Evolutionary conservation across 1,140 invertebrate genomes (phyloP), one percentile per base, ranked within the genome.

Genomic region (Drosophila tristis): DNA sequence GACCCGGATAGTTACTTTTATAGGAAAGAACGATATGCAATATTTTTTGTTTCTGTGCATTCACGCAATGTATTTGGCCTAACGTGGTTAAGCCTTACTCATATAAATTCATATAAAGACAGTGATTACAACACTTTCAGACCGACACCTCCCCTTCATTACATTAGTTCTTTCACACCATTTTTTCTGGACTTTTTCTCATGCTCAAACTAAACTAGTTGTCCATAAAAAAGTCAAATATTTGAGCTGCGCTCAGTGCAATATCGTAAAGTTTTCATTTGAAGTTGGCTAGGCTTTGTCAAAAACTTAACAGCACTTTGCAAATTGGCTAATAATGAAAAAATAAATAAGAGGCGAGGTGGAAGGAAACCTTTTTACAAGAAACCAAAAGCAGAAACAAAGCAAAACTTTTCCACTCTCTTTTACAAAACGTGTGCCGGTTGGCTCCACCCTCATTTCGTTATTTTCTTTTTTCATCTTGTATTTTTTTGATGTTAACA

Each of bases 271-370:
- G 70, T 63, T 73, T 73, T 35, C 29, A 13, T 73, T 73, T 74
- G 59, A 55, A 44, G 43, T 74, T 48, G 31, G 16, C 72, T 75
- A 66, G 71, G 72, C 72, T 68, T 86, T 87, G 74, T 75, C 57
- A 48, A 55, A 68, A 86, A 86, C 78, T 85, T 85, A 70, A 86
- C 53, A 64, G 74, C 82, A 87, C 81, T 86, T 86, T 82, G 65
- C 65, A 86, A 86, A 87, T 87, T 86, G 82, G 78, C 85, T 74
- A 81, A 87, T 78, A 82, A 86, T 60, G 80, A 81, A 60, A 78
- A 60, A 60, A 74, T 67, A 77, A 55, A 55, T 66, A 67, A 39
- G 23, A 44, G 54, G 35, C 55, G 42, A 47, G 50, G 72, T 13
- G 11, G 4, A 20, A 16, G 44, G 44, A 71, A 77, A 70, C 67